These are phyloP conservation scores for Dipodomys ordii DNA, from an alignment of 2,113 vertebrate species.

Conservation along the genomic window DNA sequence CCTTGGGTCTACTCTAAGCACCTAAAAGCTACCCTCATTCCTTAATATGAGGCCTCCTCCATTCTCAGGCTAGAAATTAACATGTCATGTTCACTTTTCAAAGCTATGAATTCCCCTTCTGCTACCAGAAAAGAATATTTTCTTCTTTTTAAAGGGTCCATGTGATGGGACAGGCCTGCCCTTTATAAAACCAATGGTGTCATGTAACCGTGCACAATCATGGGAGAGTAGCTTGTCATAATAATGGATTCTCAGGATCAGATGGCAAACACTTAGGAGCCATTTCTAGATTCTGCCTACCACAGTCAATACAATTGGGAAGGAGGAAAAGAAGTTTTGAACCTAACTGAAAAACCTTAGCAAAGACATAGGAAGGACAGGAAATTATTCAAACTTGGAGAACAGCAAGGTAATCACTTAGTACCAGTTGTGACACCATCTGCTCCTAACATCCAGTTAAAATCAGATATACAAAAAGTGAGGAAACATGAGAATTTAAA, in stretches of 20 bases:
- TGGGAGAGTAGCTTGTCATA: not conserved
- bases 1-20: not conserved
- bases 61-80: not conserved
- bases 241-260: not conserved
- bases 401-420: not conserved
- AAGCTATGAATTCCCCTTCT: not conserved
- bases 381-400: not conserved
- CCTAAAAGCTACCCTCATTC: not conserved
- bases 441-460: not conserved
- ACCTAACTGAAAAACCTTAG: not conserved
- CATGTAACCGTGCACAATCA: not conserved
- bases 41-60: not conserved
- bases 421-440: not conserved
- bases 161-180: not conserved
- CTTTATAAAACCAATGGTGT: not conserved
- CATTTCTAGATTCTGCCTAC: conserved; percentile 5
- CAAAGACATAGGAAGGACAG: not conserved
- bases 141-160: not conserved
- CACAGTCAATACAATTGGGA: not conserved
- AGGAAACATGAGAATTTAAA: not conserved
- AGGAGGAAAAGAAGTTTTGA: not conserved
- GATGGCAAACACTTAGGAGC: not conserved
- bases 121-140: conserved; percentile 8
- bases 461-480: not conserved
- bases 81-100: not conserved